Percentiles rank a stretch among this genome's conserved stretches.
phyloP scores from a whole-genome alignment of 2,113 vertebrate genomes.

The Todiramphus saurophagus region DNA sequence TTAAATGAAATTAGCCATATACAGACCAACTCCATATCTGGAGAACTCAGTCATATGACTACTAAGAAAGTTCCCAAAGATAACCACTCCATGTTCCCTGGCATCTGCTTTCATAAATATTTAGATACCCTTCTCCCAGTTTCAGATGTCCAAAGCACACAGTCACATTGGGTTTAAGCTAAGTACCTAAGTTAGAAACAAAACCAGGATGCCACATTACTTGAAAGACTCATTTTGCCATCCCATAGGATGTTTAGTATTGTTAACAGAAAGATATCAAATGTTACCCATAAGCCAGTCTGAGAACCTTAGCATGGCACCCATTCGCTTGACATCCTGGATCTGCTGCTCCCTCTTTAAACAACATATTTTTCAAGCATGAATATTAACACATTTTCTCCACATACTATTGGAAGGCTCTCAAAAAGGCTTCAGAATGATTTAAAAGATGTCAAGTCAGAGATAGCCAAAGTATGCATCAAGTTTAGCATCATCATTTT shows the following conservation, averaged over 20 bases:
- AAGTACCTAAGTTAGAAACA: neutral
- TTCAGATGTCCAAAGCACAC: neutral
- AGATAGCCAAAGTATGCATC: neutral
- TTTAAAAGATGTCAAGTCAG: neutral
- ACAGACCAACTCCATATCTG: rapidly evolving
- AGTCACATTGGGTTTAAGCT: neutral
- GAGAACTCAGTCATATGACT: neutral
- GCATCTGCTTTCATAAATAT: neutral
- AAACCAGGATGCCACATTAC: neutral
- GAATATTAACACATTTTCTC: neutral
- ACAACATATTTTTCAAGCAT: neutral
- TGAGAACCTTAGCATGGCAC: neutral
- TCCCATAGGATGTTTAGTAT: neutral
- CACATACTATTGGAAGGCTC: neutral
- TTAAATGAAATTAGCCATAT: neutral
- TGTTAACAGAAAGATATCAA: neutral
- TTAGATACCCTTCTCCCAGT: neutral
- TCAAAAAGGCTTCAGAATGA: neutral
- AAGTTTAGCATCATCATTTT: neutral
- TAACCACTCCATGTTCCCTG: neutral
- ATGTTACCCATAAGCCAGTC: neutral
- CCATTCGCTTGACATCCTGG: neutral
- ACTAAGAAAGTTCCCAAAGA: neutral
- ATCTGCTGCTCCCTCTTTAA: neutral
- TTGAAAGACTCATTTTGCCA: neutral